A percentile compares a stretch with the other conserved stretches of the same genome.
phyloP scores from a whole-genome alignment of 2,113 vertebrate genomes.

The Acanthochromis polyacanthus region DNA sequence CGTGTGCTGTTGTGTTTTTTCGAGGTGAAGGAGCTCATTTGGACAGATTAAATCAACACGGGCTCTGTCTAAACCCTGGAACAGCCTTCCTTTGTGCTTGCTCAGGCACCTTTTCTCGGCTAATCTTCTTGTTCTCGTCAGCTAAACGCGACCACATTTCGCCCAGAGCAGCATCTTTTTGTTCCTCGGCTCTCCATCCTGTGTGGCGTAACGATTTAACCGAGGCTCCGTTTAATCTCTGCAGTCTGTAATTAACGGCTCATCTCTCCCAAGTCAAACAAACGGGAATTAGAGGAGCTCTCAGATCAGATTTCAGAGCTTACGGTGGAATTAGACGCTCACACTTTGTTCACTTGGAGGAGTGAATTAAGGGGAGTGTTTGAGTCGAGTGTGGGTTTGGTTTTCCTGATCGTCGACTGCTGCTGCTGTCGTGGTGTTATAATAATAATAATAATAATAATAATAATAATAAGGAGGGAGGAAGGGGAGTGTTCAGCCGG shows the following conservation, averaged over 20 bases:
- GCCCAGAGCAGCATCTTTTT: slow-evolving; percentile 53
- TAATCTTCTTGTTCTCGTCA: slow-evolving; percentile 51
- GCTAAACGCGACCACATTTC: slow-evolving; percentile 45
- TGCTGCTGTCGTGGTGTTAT: slow-evolving; percentile 9
- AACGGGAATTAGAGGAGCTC: slow-evolving; percentile 73
- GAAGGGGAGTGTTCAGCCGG: slow-evolving; percentile 52
- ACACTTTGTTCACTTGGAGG: neutral
- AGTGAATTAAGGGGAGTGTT: slow-evolving; percentile 8
- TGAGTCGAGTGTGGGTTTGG: slow-evolving; percentile 53
- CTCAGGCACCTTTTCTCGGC: neutral
- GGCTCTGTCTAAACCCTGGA: slow-evolving; percentile 16
- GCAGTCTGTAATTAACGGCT: slow-evolving; percentile 74
- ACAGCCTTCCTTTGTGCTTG: neutral
- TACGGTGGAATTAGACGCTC: slow-evolving; percentile 55
- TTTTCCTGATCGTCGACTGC: slow-evolving; percentile 9
- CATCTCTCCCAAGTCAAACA: slow-evolving; percentile 79
- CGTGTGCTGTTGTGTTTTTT: too few species aligned
- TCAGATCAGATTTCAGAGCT: slow-evolving; percentile 68
- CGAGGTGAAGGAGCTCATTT: too few species aligned
- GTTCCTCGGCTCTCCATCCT: too few species aligned
- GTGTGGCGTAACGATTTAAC: too few species aligned
- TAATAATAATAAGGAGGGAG: slow-evolving; percentile 19
- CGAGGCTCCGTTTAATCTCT: slow-evolving; percentile 55
- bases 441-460: slow-evolving; percentile 9
- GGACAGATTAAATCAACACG: neutral